Evolutionary conservation across 2,113 vertebrate species (phyloP).

Genomic region (Tachysurus vachellii): DNA sequence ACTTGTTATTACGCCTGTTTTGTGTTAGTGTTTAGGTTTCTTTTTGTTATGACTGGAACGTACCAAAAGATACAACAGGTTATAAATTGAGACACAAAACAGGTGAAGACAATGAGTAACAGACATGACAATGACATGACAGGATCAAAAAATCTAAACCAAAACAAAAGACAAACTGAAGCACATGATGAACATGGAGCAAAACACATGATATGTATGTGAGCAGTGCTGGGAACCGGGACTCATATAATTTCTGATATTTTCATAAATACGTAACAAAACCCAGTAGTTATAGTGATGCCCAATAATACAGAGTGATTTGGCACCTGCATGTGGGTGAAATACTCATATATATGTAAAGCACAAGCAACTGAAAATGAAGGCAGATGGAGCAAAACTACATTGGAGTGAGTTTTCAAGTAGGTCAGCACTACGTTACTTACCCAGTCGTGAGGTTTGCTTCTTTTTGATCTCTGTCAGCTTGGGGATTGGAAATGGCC

Average conservation of each 20-base stretch:
- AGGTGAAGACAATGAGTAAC: not conserved
- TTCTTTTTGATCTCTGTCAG: slow-evolving; percentile 76
- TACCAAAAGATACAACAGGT: not conserved
- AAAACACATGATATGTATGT: not conserved
- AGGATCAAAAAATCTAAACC: not conserved
- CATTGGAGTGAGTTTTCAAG: not conserved
- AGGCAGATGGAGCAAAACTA: not conserved
- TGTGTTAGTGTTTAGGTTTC: too few species aligned
- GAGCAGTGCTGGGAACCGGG: not conserved
- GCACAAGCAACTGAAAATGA: not conserved
- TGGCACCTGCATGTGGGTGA: not conserved
- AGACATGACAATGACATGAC: not conserved
- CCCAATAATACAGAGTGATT: not conserved
- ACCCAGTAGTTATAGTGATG: not conserved
- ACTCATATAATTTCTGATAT: not conserved
- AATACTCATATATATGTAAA: not conserved
- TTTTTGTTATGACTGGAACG: too few species aligned
- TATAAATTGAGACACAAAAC: not conserved
- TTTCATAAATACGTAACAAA: not conserved
- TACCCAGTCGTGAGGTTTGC: slow-evolving; percentile 73
- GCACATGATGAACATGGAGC: not conserved
- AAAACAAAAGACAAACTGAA: not conserved
- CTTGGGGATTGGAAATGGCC: slow-evolving; percentile 78
- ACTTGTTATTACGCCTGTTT: too few species aligned
- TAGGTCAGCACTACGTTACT: slow-evolving; percentile 34